These are phyloP conservation scores for Agrilus biguttatus DNA, from an alignment of 2,888 invertebrate species.

Conservation along the genomic window DNA sequence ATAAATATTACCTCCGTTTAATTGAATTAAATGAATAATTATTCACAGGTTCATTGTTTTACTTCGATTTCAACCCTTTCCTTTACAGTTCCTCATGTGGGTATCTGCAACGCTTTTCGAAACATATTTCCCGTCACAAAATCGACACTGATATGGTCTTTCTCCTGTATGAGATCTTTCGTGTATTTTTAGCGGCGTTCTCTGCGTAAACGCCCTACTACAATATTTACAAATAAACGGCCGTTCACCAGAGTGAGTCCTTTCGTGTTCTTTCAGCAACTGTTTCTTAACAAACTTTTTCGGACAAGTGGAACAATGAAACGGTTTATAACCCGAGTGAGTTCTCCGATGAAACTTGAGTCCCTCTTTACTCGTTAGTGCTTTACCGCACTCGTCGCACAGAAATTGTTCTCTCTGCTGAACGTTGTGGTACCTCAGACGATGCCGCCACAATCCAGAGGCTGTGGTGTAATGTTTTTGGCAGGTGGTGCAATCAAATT, in stretches of 20 bases:
- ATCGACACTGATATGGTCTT: slow-evolving; percentile 37
- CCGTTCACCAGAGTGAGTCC: slow-evolving; percentile 13
- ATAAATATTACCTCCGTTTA: no score
- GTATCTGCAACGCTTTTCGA: slow-evolving; percentile 24
- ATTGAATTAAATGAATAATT: no score
- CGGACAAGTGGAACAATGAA: slow-evolving; percentile 24
- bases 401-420: slow-evolving; percentile 6
- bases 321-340: slow-evolving; percentile 22
- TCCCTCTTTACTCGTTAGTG: slow-evolving; percentile 25
- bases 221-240: slow-evolving; percentile 15
- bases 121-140: slow-evolving; percentile 24
- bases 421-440: slow-evolving; percentile 30
- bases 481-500: slow-evolving; percentile 28
- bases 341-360: slow-evolving; percentile 25
- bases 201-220: slow-evolving; percentile 31
- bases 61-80: not conserved
- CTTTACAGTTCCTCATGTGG: slow-evolving; percentile 22
- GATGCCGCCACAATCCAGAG: slow-evolving; percentile 22
- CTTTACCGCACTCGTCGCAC: slow-evolving; percentile 27
- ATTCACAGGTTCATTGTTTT: no score
- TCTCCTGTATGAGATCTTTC: slow-evolving; percentile 46
- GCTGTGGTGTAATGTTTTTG: slow-evolving; percentile 23
- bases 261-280: slow-evolving; percentile 5
- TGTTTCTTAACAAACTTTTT: slow-evolving; percentile 33
- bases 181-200: slow-evolving; percentile 43